Conservation (phyloP, 1,140 invertebrate species). For the roundworm (Caenorhabditis elegans) region DNA sequence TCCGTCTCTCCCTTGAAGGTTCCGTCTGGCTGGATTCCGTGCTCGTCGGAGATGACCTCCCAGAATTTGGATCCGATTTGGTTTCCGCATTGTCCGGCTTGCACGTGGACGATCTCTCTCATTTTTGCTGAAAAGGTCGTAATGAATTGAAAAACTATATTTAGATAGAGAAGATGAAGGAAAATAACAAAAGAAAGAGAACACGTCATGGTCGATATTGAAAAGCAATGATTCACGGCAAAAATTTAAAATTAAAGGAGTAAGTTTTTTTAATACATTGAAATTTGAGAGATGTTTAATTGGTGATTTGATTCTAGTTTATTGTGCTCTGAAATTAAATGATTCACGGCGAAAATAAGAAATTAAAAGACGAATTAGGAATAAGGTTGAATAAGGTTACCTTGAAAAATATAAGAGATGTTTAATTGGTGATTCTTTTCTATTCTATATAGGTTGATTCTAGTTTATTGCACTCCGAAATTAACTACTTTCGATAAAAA, state of each 20-base stretch:
- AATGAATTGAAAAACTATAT: not conserved
- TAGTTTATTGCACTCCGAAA: too few species aligned
- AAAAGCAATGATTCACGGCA: not conserved
- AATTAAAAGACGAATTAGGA: too few species aligned
- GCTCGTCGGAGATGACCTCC: conserved; percentile 68
- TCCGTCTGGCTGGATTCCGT: conserved; percentile 70
- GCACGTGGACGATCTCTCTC: conserved; percentile 90
- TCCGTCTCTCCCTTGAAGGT: conserved; percentile 68
- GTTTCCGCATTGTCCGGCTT: conserved; percentile 89
- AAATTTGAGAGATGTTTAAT: too few species aligned
- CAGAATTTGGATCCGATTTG: conserved; percentile 84
- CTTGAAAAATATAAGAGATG: too few species aligned
- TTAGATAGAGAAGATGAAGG: not conserved
- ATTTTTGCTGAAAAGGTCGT: conserved; percentile 70
- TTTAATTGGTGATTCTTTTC: too few species aligned
- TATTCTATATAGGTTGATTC: too few species aligned
- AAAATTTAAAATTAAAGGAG: too few species aligned
- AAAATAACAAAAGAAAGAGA: not conserved
- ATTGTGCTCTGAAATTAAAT: too few species aligned
- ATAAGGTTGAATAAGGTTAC: not conserved
- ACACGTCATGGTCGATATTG: not conserved
- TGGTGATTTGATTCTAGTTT: too few species aligned
- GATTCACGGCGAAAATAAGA: too few species aligned
- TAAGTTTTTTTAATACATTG: too few species aligned
- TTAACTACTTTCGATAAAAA: too few species aligned